A percentile compares a stretch with the other conserved stretches of the same genome.
Conservation (phyloP, 2,888 invertebrate species). For the Spicauda simplicius region DNA sequence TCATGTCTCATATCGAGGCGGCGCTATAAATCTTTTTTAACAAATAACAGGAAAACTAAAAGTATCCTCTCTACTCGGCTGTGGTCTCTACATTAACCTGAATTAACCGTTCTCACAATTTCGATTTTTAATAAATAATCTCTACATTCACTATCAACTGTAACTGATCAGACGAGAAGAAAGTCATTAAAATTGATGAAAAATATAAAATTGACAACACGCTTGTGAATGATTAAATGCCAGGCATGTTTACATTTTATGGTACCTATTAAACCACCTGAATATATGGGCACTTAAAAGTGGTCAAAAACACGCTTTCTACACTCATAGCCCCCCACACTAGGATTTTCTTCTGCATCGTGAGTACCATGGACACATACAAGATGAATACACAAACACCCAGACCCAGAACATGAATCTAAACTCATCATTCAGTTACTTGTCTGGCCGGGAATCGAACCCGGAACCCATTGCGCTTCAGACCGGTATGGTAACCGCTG, state of each 20-base stretch:
- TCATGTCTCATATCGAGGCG: slow-evolving; percentile 8
- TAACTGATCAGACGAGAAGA: slow-evolving; percentile 1
- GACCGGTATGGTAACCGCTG: no score
- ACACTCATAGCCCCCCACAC: no score
- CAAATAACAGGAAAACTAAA: slow-evolving; percentile 17
- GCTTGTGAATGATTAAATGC: background rate
- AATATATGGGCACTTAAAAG: no score
- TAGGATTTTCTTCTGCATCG: no score
- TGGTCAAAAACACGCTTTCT: no score
- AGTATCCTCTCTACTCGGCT: slow-evolving; percentile 3
- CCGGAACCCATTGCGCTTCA: no score
- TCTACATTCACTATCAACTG: slow-evolving; percentile 2
- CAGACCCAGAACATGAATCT: no score
- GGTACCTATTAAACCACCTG: no score
- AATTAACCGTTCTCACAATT: slow-evolving; percentile 3
- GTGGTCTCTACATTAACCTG: slow-evolving; percentile 9
- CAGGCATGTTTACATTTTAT: background rate
- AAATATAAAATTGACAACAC: background rate
- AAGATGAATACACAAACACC: no score
- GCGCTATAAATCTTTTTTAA: slow-evolving; percentile 15
- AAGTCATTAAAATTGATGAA: slow-evolving; percentile 14
- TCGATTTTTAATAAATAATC: background rate
- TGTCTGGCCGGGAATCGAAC: no score
- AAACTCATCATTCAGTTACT: no score
- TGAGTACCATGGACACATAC: no score